Evolutionary conservation across 2,797 vertebrate genomes (phyloP).

Genomic region (Taenioides sp.): DNA sequence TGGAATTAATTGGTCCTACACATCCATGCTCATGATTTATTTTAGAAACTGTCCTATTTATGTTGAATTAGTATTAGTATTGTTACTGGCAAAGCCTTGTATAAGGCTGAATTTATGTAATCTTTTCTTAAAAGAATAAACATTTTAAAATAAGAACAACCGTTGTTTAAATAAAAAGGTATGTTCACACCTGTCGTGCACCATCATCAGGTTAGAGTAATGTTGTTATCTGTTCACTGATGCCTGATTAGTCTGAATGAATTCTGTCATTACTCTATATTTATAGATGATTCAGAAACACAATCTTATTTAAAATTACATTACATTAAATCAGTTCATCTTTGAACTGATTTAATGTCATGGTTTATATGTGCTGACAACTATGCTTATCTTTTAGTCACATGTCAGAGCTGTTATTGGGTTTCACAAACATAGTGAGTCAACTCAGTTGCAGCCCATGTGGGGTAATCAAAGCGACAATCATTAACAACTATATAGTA

Average conservation of each 20-base stretch:
- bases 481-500: slow-evolving; percentile 64
- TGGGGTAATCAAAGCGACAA: slow-evolving; percentile 58
- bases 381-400: background rate
- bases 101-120: background rate
- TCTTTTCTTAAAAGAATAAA: background rate
- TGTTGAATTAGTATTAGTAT: background rate
- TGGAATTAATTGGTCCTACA: too few species aligned
- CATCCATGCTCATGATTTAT: background rate
- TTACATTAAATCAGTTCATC: background rate
- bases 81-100: background rate
- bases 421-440: slow-evolving; percentile 22
- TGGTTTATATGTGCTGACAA: background rate
- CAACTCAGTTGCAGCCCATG: slow-evolving; percentile 13
- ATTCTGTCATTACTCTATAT: too few species aligned
- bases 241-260: background rate
- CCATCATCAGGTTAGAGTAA: background rate
- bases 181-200: background rate
- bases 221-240: slow-evolving; percentile 2
- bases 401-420: slow-evolving; percentile 30
- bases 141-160: background rate
- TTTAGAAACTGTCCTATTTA: background rate
- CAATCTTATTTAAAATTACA: background rate
- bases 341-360: background rate
- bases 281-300: too few species aligned
- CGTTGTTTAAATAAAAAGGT: background rate